Conservation (phyloP, 2,888 invertebrate genomes). For the Meiosimyza decipiens region DNA sequence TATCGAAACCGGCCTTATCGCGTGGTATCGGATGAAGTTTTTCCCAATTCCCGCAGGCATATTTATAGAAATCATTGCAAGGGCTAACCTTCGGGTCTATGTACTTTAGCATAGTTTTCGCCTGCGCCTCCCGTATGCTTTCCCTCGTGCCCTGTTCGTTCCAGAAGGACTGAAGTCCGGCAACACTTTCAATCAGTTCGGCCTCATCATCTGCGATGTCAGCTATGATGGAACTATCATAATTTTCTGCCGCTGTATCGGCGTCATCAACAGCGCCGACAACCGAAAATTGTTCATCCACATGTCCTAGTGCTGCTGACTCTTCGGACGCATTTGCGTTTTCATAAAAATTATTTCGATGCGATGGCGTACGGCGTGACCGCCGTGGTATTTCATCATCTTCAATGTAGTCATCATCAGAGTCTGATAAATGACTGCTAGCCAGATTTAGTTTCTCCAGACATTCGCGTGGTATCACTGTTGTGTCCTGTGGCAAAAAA, state of each 20-base stretch:
- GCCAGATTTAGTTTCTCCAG: slow-evolving; percentile 45
- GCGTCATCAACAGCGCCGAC: slow-evolving; percentile 19
- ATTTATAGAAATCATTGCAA: slow-evolving; percentile 86
- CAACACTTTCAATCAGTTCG: slow-evolving; percentile 40
- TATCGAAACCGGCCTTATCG: slow-evolving; percentile 89
- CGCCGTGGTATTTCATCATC: slow-evolving; percentile 20
- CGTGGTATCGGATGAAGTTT: slow-evolving; percentile 86
- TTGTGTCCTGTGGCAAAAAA: slow-evolving; percentile 71
- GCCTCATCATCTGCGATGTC: slow-evolving; percentile 26
- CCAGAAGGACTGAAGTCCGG: slow-evolving; percentile 59
- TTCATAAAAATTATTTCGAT: slow-evolving; percentile 12
- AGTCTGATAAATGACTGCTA: slow-evolving; percentile 37
- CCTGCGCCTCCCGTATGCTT: slow-evolving; percentile 73
- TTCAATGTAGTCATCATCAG: slow-evolving; percentile 25
- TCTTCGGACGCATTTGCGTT: neutral
- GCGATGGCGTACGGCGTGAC: slow-evolving; percentile 10
- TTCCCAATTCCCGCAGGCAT: slow-evolving; percentile 89
- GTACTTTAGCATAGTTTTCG: slow-evolving; percentile 78
- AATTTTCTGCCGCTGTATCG: neutral
- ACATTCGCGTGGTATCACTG: slow-evolving; percentile 67
- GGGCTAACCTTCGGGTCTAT: slow-evolving; percentile 81
- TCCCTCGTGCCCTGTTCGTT: slow-evolving; percentile 63
- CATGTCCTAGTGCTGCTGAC: neutral
- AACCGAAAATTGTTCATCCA: slow-evolving; percentile 24
- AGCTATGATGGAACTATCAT: neutral